Conservation (phyloP, 2,113 vertebrate species). For the Pluvianellus socialis region DNA sequence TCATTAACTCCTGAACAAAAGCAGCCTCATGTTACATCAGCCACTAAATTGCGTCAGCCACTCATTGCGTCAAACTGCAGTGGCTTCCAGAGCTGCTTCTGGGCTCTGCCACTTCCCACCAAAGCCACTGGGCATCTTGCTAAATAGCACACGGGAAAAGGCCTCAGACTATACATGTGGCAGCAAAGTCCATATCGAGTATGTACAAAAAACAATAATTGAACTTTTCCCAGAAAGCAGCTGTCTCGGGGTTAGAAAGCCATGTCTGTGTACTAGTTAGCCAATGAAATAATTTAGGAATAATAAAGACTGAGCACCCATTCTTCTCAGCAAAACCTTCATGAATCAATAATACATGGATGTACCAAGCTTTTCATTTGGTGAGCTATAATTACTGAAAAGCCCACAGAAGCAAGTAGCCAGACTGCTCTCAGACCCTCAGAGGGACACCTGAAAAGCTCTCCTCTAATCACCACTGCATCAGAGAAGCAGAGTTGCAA, state of each 20-base stretch:
- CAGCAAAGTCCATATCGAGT: background rate
- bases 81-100: background rate
- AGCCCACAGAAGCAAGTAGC: background rate
- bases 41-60: accelerated
- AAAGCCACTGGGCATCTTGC: background rate
- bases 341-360: no score
- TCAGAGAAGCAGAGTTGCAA: background rate
- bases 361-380: background rate
- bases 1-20: background rate
- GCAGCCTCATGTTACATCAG: background rate
- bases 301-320: background rate
- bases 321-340: background rate
- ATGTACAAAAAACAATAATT: background rate
- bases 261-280: background rate
- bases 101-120: background rate
- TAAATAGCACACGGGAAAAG: background rate
- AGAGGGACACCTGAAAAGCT: background rate
- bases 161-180: background rate
- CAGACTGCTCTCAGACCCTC: background rate
- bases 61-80: background rate
- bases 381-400: background rate
- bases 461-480: background rate
- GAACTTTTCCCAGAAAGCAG: background rate
- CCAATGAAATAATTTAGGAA: background rate
- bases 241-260: background rate